phyloP scores from a whole-genome alignment of 2,888 invertebrate species.

The Allygus modestus region DNA sequence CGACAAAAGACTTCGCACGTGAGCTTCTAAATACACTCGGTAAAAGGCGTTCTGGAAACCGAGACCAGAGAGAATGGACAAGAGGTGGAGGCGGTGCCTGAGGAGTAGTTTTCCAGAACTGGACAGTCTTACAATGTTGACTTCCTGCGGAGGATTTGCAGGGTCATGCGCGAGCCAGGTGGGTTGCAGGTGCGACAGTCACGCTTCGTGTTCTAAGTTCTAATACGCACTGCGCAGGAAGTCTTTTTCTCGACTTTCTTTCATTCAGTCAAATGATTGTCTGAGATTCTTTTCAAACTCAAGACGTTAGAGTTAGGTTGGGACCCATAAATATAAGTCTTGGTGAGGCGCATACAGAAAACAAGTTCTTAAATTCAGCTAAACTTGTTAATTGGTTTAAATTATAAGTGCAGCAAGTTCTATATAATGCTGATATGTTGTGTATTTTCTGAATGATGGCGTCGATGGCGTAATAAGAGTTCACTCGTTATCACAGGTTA shows the following conservation, averaged over 20 bases:
- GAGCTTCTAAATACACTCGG: constrained; percentile 43
- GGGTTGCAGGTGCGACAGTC: not conserved
- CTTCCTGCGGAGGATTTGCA: constrained; percentile 51
- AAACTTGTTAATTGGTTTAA: too few species aligned
- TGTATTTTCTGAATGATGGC: too few species aligned
- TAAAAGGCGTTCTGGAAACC: constrained; percentile 38
- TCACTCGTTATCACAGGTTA: too few species aligned
- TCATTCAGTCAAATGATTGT: constrained; percentile 9
- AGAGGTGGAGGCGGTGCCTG: constrained; percentile 6
- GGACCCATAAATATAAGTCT: too few species aligned
- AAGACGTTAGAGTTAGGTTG: too few species aligned
- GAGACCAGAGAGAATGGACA: constrained; percentile 5
- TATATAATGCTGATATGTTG: too few species aligned
- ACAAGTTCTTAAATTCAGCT: too few species aligned
- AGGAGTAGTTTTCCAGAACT: constrained; percentile 47
- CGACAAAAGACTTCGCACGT: constrained; percentile 22
- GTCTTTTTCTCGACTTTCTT: not conserved
- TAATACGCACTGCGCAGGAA: not conserved
- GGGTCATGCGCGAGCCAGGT: constrained; percentile 52
- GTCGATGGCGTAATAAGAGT: too few species aligned
- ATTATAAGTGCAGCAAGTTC: too few species aligned
- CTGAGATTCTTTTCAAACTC: not conserved
- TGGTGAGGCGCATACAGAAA: not conserved
- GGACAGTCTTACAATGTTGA: constrained; percentile 33
- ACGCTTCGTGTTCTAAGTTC: not conserved